phyloP scores from a whole-genome alignment of 2,113 vertebrate genomes.

The Notothenia rossii region DNA sequence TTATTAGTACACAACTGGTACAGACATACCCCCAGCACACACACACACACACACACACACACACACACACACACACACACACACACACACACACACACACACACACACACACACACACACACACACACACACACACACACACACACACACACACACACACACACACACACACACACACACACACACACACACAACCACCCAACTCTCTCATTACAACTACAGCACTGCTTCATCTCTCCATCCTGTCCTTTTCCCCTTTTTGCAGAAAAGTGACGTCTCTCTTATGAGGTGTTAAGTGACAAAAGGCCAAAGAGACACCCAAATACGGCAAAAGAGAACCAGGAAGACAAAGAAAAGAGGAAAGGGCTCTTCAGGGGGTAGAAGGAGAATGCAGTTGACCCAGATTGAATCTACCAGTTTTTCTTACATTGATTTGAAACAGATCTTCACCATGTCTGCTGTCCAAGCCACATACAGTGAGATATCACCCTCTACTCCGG shows the following conservation, averaged over 20 bases:
- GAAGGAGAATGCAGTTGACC: conserved; percentile 48
- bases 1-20: conserved; percentile 77
- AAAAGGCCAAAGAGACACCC: conserved; percentile 61
- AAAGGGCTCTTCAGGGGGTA: background rate
- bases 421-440: conserved; percentile 77
- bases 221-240: conserved; percentile 28
- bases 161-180: no score
- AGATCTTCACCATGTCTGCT: conserved; percentile 58
- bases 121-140: background rate
- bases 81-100: background rate
- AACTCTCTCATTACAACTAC: conserved; percentile 8
- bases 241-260: conserved; percentile 43
- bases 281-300: conserved; percentile 79
- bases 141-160: no score
- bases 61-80: background rate
- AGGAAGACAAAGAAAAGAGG: conserved; percentile 40
- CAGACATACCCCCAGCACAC: conserved; percentile 39
- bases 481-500: conserved; percentile 59
- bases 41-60: background rate
- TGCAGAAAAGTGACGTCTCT: conserved; percentile 44
- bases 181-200: background rate
- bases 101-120: background rate
- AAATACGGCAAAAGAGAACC: conserved; percentile 36
- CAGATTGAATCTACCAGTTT: conserved; percentile 60
- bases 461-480: conserved; percentile 67